Evolutionary conservation across 2,797 vertebrate species (phyloP).

Genomic region (Geotria australis): DNA sequence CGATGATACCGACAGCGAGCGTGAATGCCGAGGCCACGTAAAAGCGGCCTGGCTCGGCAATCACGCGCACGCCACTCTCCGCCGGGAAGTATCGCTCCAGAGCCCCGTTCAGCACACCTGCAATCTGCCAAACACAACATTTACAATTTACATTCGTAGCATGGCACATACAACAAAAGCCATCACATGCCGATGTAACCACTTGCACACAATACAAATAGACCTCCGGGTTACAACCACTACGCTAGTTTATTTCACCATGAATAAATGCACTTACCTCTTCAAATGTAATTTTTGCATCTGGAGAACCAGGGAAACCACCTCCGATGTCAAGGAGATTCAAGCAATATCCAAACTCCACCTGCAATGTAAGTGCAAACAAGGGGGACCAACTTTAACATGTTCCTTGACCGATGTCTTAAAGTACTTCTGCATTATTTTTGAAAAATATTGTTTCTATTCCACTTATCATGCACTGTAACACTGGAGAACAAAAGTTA

Average conservation of each 20-base stretch:
- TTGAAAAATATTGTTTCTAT: too few species aligned
- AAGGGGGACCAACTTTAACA: too few species aligned
- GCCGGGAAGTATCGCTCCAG: slow-evolving; percentile 27
- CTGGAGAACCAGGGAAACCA: background rate
- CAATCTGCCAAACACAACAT: background rate
- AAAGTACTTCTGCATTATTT: too few species aligned
- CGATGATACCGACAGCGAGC: slow-evolving; percentile 15
- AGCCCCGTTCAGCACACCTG: slow-evolving; percentile 3
- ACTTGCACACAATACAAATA: background rate
- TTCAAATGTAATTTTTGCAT: background rate
- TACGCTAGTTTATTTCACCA: background rate
- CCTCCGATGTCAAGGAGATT: background rate
- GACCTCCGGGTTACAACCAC: too few species aligned
- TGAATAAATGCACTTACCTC: background rate
- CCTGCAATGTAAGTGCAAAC: background rate
- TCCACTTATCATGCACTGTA: too few species aligned
- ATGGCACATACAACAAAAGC: background rate
- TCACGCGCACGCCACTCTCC: slow-evolving; percentile 16
- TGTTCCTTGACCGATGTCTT: too few species aligned
- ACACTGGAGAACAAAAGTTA: too few species aligned
- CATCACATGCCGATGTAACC: background rate
- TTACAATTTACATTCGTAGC: too few species aligned
- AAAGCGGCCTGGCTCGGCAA: slow-evolving; percentile 23
- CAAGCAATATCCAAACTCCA: background rate
- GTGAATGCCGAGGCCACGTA: slow-evolving; percentile 25